Base-by-base conservation (phyloP, 35 echinoderm and acorn worm genomes). In the Heliocidaris tuberculata region DNA sequence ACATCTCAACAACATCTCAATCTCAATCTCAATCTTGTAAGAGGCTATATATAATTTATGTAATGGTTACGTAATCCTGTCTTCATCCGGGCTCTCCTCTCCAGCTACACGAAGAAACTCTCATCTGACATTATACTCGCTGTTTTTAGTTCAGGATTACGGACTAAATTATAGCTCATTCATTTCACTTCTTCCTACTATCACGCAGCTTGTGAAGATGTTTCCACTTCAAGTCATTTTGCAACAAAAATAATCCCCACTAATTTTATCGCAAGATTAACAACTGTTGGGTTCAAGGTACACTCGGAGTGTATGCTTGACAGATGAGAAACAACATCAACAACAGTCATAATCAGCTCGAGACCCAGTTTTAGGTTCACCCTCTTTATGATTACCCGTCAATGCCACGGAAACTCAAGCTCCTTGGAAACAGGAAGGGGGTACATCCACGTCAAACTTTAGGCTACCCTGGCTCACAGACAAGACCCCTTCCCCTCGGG, bases 341-440 rank as follows among this genome's bases (percentile, higher is more conserved):
- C 65, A 78, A 78, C 65, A n/a, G 35, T 42, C 35, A 78, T 24
- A 78, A 24, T 78, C 65, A 78, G 19, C 21, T 78, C 27, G 65
- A 27, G 65, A 78, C 65, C 65, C 21, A 21, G 65, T 78, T 78
- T 27, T 78, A 78, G 65, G 27, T 78, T 78, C 27, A 78, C 65
- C 65, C 65, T 78, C 65, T 17, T 78, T 78, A 70, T 78, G 65
- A 78, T 27, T n/a, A 78, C 65, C 65, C 65, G 27, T 78, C 65
- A 78, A 78, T 78, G 65, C 65, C 65, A n/a, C 65, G 65, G 65
- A 78, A 78, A 78, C 65, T 78, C 65, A 27, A 78, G 7, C 65
- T 78, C 65, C 65, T 78, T 78, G 65, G 65, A 78, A 78, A 78
- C 65, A 78, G 65, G 65, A 78, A 78, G 65, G 65, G 60, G 65